Evolutionary conservation across 2,888 invertebrate species (phyloP).

Genomic region (Andrena haemorrhoa): DNA sequence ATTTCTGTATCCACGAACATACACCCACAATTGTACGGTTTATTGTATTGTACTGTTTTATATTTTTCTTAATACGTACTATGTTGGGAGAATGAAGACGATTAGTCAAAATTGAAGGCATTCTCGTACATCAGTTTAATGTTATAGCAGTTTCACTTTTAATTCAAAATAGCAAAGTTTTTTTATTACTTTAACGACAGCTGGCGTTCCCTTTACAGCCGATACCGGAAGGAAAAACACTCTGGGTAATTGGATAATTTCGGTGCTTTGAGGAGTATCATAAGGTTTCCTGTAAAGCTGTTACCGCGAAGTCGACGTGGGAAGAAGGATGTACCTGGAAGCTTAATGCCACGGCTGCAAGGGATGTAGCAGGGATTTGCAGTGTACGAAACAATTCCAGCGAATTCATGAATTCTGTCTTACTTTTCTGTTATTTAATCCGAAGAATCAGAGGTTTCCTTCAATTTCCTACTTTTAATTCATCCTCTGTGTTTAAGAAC

Average conservation of each 20-base stretch:
- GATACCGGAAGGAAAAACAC: constrained; percentile 52
- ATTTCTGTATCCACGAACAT: background rate
- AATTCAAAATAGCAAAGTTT: background rate
- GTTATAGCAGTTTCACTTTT: too few species aligned
- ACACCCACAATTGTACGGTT: background rate
- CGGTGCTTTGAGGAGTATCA: constrained; percentile 43
- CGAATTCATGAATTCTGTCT: constrained; percentile 48
- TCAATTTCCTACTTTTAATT: background rate
- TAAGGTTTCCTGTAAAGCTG: constrained; percentile 55
- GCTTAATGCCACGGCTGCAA: constrained; percentile 38
- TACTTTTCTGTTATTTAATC: background rate
- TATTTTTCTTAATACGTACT: too few species aligned
- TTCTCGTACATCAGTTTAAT: too few species aligned
- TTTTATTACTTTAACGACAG: background rate
- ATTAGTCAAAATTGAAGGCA: too few species aligned
- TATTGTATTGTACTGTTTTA: too few species aligned
- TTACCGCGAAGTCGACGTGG: constrained; percentile 56
- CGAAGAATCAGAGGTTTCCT: background rate
- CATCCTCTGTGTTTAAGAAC: too few species aligned
- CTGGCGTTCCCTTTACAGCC: background rate
- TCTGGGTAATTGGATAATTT: constrained; percentile 62
- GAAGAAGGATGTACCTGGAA: constrained; percentile 50
- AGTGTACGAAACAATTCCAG: constrained; percentile 28
- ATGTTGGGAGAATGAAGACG: too few species aligned
- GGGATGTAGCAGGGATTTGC: constrained; percentile 42